Evolutionary conservation across 2,888 invertebrate species (phyloP).

Genomic region (Drosophila anomalata): DNA sequence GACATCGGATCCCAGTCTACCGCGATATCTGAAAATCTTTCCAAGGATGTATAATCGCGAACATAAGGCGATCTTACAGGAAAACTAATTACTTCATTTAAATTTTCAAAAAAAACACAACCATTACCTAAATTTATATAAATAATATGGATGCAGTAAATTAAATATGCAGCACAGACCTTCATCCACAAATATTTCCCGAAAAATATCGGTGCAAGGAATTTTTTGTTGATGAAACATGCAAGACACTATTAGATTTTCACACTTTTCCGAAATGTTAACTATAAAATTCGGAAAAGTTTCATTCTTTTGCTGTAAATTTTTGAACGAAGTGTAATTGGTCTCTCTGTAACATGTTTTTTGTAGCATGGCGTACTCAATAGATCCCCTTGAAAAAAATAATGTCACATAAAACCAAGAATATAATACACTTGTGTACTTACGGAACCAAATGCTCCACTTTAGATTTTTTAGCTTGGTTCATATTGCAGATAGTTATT

Average conservation of each 20-base stretch:
- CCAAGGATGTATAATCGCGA: conserved; percentile 68
- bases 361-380: conserved; percentile 84
- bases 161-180: conserved; percentile 94
- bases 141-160: conserved; percentile 88
- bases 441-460: conserved; percentile 59
- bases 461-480: conserved; percentile 88
- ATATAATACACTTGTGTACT: conserved; percentile 7
- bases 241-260: conserved; percentile 89
- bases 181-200: conserved; percentile 91
- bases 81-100: background rate
- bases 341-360: conserved; percentile 65
- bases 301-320: conserved; percentile 47
- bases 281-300: conserved; percentile 72
- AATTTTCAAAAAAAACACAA: background rate
- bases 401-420: background rate
- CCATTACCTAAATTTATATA: conserved; percentile 85
- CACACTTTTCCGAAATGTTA: conserved; percentile 87
- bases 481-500: conserved; percentile 93
- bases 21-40: conserved; percentile 65
- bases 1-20: conserved; percentile 90
- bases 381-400: conserved; percentile 82
- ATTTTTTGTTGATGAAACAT: conserved; percentile 86
- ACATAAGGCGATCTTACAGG: conserved; percentile 55
- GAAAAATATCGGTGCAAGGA: conserved; percentile 89
- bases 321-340: conserved; percentile 56